A percentile compares a stretch with the other conserved stretches of the same genome.
phyloP scores from a whole-genome alignment of 1,140 invertebrate genomes.

The Pararge aegeria region DNA sequence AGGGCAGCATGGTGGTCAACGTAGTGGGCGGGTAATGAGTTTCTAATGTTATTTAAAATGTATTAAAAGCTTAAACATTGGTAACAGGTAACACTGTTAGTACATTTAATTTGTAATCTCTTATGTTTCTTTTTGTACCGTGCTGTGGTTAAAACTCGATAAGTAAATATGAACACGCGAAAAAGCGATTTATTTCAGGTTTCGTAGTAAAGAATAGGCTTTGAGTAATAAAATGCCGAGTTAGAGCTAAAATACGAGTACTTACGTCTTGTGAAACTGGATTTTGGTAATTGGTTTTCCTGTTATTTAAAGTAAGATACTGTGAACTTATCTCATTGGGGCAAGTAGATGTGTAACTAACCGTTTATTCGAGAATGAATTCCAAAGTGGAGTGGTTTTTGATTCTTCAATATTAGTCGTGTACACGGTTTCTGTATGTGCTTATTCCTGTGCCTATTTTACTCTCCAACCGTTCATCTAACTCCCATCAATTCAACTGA shows the following conservation, averaged over 20 bases:
- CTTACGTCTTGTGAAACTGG: neutral
- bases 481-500: no score
- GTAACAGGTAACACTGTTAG: neutral
- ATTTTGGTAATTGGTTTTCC: neutral
- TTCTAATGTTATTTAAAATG: neutral
- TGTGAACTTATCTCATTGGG: no score
- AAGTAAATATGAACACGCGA: constrained; percentile 2
- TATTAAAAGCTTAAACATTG: neutral
- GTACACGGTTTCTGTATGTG: no score
- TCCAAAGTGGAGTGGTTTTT: no score
- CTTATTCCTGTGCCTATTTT: no score
- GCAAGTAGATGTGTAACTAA: no score
- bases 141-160: neutral
- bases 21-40: no score
- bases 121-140: neutral
- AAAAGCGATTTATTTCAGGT: neutral
- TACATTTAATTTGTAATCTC: neutral
- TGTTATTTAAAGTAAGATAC: no score
- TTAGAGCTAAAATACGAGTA: neutral
- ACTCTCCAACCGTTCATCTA: no score
- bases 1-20: no score
- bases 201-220: neutral
- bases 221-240: neutral
- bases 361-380: no score
- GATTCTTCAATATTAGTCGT: no score